Base-by-base conservation (phyloP, 2,113 vertebrate genomes). In the Eretmochelys imbricata region DNA sequence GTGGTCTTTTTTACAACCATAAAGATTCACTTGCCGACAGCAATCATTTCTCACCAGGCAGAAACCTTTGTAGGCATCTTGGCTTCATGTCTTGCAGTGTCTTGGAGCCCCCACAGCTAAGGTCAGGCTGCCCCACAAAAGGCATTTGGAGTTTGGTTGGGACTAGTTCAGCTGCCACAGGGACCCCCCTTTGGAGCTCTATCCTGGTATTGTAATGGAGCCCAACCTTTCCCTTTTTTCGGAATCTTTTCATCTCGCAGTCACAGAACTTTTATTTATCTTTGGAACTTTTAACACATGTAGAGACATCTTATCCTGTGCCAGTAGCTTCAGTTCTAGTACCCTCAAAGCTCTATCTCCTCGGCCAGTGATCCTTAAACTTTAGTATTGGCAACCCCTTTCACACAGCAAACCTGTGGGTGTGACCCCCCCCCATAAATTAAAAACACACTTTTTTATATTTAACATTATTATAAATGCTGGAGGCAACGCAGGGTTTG, bases 231-330 rank as follows among this genome's bases (percentile, higher is more conserved):
- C 42, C 72, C n/a, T 22, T 19, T 82, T 91, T 48, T 78, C 19
- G 9, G 35, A 86, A 6, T 29, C 49, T 57, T 91, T 82, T 31
- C 8, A 87, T 10, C 25, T 87, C 69, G 69, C 7, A 38, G 8
- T 83, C 38, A 59, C 55, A 93, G 81, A 3, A 79, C 65, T 76
- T 81, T 72, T 1, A 85, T 81, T 94, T 89, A 69, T 87, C 14
- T 25, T 92, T 84, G 79, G 50, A 85, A 88, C 25, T 93, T 85
- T 25, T 93, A 94, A 83, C 62, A 86, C 53, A 79, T 94, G 95
- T 88, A 42, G 54, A 35, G 85, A 91, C 85, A 82, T 89, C 88
- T 50, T 24, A 54, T 80, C 22, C 22, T 8, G 4, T 51, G 72
- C 78, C 90, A 95, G 88, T 3, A 3, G 87, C 51, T 94, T 91